These are phyloP conservation scores for Tetramorium parvispinum DNA, from an alignment of 1,140 invertebrate genomes.

Conservation along the genomic window DNA sequence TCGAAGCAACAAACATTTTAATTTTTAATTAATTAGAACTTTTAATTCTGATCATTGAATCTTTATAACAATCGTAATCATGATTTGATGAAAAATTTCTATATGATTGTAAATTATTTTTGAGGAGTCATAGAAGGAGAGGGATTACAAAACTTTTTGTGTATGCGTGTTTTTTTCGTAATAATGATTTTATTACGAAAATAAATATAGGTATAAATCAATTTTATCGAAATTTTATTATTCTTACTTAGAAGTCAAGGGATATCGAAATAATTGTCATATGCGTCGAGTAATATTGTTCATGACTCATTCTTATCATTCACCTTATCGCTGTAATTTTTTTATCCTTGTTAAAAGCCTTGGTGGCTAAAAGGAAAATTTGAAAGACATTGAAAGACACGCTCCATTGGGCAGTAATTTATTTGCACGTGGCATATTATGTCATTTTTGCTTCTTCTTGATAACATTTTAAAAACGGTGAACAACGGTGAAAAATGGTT, in stretches of 20 bases:
- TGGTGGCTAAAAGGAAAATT: neutral
- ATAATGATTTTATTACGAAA: neutral
- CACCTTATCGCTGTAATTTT: neutral
- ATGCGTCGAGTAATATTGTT: neutral
- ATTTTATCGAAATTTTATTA: neutral
- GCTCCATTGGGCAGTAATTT: neutral
- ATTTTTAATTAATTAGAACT: too few relatives aligned
- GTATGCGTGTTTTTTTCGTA: neutral
- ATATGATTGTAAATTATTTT: neutral
- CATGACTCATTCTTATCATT: slow-evolving; percentile 14
- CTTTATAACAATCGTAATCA: neutral
- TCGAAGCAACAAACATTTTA: too few relatives aligned
- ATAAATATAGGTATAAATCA: neutral
- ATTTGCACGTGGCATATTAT: neutral
- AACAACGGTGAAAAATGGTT: too few relatives aligned
- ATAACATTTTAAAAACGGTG: neutral
- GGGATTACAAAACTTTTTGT: neutral
- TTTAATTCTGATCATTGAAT: neutral
- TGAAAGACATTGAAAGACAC: neutral
- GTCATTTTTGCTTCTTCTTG: neutral
- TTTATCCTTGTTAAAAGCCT: neutral
- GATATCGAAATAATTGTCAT: neutral
- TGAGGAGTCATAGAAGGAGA: neutral
- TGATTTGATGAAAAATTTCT: neutral
- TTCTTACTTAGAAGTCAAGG: slow-evolving; percentile 7